phyloP scores from a whole-genome alignment of 92 coral and sea anemone species.

The Blastomussa wellsi region DNA sequence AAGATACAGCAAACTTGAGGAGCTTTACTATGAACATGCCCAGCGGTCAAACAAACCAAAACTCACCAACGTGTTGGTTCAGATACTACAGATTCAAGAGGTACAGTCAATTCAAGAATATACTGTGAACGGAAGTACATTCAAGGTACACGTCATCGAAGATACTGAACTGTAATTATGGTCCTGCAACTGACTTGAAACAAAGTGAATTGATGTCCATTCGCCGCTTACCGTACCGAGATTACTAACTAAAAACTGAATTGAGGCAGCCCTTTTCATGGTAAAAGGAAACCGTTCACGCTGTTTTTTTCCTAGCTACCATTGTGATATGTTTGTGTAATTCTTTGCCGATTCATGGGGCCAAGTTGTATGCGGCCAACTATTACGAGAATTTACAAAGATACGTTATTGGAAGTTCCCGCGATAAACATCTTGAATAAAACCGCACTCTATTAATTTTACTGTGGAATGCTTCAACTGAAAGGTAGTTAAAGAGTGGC shows the following conservation, averaged over 20 bases:
- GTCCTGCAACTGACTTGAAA: not conserved
- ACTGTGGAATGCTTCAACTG: not conserved
- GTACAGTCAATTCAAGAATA: conserved; percentile 58
- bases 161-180: conserved; percentile 61
- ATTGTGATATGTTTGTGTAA: not conserved
- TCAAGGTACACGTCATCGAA: conserved; percentile 64
- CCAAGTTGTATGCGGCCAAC: not conserved
- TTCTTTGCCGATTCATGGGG: not conserved
- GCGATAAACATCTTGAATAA: not conserved
- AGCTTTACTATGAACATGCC: conserved; percentile 50
- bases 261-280: not conserved
- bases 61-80: conserved; percentile 50
- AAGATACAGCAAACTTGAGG: conserved; percentile 57
- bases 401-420: not conserved
- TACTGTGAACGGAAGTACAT: conserved; percentile 49
- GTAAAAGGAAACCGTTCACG: not conserved
- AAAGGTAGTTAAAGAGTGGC: not conserved
- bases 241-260: not conserved
- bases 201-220: no score
- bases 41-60: conserved; percentile 53
- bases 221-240: no score
- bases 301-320: no score
- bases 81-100: conserved; percentile 67
- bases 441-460: not conserved
- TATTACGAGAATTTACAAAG: not conserved